Percentiles rank a stretch among this genome's conserved stretches.
These are phyloP conservation scores for Lepidotrigona ventralis DNA, from an alignment of 1,140 invertebrate genomes.

Conservation along the genomic window DNA sequence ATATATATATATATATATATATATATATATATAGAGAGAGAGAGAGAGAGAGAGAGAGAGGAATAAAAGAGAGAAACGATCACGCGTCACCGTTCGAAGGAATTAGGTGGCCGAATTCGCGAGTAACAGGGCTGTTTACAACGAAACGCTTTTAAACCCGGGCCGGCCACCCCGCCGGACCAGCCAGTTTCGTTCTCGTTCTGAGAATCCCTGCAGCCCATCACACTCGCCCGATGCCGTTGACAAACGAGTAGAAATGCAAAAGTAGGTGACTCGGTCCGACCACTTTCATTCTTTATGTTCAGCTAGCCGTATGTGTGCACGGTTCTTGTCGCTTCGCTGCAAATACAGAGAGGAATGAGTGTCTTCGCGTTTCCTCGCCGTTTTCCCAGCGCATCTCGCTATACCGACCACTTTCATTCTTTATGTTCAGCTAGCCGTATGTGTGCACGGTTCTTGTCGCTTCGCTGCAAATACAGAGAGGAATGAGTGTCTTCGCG, in stretches of 20 bases:
- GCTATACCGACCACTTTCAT: too few relatives aligned
- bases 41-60: too few relatives aligned
- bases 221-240: slow-evolving; percentile 30
- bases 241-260: slow-evolving; percentile 72
- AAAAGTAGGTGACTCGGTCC: slow-evolving; percentile 73
- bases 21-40: too few relatives aligned
- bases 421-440: too few relatives aligned
- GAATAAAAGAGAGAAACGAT: slow-evolving; percentile 30
- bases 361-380: slow-evolving; percentile 5
- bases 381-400: neutral
- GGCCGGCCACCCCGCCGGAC: slow-evolving; percentile 8
- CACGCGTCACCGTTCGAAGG: slow-evolving; percentile 49
- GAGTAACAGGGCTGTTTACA: slow-evolving; percentile 67
- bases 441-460: slow-evolving; percentile 12
- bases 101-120: slow-evolving; percentile 62
- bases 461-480: neutral
- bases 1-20: too few relatives aligned
- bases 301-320: slow-evolving; percentile 16
- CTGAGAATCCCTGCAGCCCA: slow-evolving; percentile 34
- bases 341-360: neutral
- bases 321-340: neutral
- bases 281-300: slow-evolving; percentile 42
- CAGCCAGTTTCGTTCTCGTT: slow-evolving; percentile 19
- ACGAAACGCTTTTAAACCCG: slow-evolving; percentile 73
- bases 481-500: neutral